phyloP scores from a whole-genome alignment of 2,797 vertebrate genomes.

The Malacoctenus gilli region DNA sequence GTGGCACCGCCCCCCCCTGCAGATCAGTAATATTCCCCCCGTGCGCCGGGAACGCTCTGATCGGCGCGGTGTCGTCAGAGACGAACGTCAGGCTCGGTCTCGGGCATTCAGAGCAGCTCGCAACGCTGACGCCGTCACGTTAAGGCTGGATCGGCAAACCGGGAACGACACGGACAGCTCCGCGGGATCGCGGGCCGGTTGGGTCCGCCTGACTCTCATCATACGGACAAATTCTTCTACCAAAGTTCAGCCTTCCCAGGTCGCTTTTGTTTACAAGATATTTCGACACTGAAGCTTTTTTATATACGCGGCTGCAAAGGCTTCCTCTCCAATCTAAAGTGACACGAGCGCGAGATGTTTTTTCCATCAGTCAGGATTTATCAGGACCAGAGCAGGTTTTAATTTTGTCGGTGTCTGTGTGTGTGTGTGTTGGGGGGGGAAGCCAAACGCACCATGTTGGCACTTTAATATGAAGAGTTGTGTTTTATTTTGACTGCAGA shows the following conservation, averaged over 20 bases:
- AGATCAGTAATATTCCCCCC: too few relatives aligned
- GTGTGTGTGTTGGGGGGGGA: neutral
- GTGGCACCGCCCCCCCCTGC: neutral
- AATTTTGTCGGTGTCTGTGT: constrained; percentile 11
- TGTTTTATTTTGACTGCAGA: constrained; percentile 41
- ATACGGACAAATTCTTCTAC: constrained; percentile 21
- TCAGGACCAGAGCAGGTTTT: too few relatives aligned
- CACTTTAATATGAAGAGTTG: constrained; percentile 51
- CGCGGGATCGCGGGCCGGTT: too few relatives aligned
- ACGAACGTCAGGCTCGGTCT: too few relatives aligned
- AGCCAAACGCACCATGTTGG: constrained; percentile 29
- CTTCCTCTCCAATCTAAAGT: constrained; percentile 9
- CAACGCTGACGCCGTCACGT: too few relatives aligned
- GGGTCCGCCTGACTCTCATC: constrained; percentile 1
- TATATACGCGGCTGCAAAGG: constrained; percentile 1
- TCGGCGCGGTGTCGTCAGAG: too few relatives aligned
- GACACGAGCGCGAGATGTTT: constrained; percentile 10
- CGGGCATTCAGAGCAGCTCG: too few relatives aligned
- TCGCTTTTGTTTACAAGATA: constrained; percentile 23
- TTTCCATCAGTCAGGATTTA: constrained; percentile 17
- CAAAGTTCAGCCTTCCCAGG: constrained; percentile 35
- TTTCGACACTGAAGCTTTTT: constrained; percentile 9
- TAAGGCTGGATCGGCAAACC: too few relatives aligned
- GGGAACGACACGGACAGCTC: too few relatives aligned
- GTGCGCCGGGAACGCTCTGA: too few relatives aligned